Conservation (phyloP, 2,888 invertebrate genomes). For the Drosophila atripex region DNA sequence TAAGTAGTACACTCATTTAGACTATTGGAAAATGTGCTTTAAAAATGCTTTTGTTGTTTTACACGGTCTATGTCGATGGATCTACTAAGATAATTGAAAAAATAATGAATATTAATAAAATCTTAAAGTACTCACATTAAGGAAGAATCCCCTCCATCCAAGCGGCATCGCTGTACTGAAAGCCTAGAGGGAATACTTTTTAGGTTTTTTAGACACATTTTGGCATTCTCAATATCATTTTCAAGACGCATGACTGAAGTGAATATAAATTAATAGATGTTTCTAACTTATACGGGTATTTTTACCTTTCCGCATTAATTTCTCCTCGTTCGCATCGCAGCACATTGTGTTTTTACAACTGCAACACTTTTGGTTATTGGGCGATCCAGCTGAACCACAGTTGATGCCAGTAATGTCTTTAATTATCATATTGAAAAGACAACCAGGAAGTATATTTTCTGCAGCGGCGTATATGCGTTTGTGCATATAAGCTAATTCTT, state of each 20-base stretch:
- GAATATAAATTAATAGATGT: no score
- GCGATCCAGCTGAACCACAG: not conserved
- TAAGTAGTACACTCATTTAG: no score
- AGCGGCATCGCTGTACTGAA: conserved; percentile 52
- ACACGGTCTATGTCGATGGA: no score
- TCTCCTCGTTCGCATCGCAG: conserved; percentile 76
- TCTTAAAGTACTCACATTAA: conserved; percentile 49
- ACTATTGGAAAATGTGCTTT: no score
- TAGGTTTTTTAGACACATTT: conserved; percentile 68
- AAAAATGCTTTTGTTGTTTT: no score
- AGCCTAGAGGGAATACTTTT: conserved; percentile 62
- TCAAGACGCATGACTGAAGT: conserved; percentile 81
- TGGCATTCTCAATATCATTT: conserved; percentile 78
- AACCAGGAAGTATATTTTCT: conserved; percentile 75
- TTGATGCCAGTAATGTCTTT: conserved; percentile 51
- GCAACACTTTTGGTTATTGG: conserved; percentile 68
- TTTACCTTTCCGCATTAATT: conserved; percentile 79
- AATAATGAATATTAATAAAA: not conserved
- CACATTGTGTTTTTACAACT: conserved; percentile 72
- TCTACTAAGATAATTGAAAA: no score
- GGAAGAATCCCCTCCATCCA: conserved; percentile 45
- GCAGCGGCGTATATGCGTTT: conserved; percentile 78
- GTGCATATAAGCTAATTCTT: conserved; percentile 80
- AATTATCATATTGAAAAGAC: conserved; percentile 71
- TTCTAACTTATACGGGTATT: no score